phyloP scores from a whole-genome alignment of 2,888 invertebrate genomes.

The Choristoneura rosaceana region DNA sequence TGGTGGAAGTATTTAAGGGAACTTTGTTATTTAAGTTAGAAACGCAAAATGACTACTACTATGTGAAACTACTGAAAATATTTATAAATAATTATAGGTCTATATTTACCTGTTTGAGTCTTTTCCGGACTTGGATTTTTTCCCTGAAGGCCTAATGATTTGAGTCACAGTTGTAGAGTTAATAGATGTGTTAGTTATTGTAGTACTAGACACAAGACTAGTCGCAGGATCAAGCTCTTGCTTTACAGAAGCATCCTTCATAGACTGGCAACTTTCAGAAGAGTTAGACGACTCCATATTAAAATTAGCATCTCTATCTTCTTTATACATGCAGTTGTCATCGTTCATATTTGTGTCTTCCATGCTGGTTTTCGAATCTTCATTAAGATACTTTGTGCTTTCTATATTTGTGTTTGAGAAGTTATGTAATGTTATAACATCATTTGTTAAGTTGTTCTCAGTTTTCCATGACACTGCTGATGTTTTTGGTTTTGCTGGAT shows the following conservation, averaged over 20 bases:
- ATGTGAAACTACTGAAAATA: not conserved
- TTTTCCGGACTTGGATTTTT: conserved; percentile 74
- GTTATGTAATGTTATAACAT: conserved; percentile 71
- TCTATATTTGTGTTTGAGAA: conserved; percentile 71
- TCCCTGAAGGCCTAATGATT: conserved; percentile 62
- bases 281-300: conserved; percentile 83
- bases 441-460: conserved; percentile 73
- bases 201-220: conserved; percentile 67
- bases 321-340: conserved; percentile 79
- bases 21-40: too few species aligned
- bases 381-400: conserved; percentile 74
- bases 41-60: not conserved
- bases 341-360: conserved; percentile 80
- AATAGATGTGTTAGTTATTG: conserved; percentile 60
- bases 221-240: conserved; percentile 67
- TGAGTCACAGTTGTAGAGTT: conserved; percentile 69
- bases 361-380: conserved; percentile 80
- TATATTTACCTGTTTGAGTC: conserved; percentile 72
- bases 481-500: conserved; percentile 79
- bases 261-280: conserved; percentile 79
- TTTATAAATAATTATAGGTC: not conserved
- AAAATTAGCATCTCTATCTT: conserved; percentile 78
- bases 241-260: conserved; percentile 73
- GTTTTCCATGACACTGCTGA: conserved; percentile 78
- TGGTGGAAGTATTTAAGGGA: too few species aligned